Percentiles rank a stretch among this genome's conserved stretches.
Evolutionary conservation across 1,140 invertebrate species (phyloP).

Genomic region (Drosophila persimilis): DNA sequence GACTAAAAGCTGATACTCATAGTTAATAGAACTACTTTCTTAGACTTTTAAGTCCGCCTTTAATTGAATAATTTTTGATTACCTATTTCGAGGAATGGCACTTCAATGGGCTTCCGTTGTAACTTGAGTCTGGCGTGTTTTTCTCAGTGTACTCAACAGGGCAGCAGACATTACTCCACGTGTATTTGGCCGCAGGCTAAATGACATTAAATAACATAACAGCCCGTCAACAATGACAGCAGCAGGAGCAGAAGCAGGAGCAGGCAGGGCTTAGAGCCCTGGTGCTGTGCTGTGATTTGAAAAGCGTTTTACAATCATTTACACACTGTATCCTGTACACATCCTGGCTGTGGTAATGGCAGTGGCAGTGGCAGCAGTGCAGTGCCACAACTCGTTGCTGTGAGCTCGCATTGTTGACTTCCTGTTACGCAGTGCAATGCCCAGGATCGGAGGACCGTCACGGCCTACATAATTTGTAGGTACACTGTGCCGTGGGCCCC

Average conservation of each 20-base stretch:
- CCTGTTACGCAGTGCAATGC: constrained; percentile 56
- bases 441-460: constrained; percentile 14
- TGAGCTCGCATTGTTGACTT: constrained; percentile 65
- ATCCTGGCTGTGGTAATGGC: constrained; percentile 39
- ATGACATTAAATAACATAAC: constrained; percentile 74
- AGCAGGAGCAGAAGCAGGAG: constrained; percentile 14
- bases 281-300: constrained; percentile 57
- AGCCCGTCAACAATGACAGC: constrained; percentile 45
- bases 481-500: constrained; percentile 43
- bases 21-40: no score
- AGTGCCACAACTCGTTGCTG: constrained; percentile 39
- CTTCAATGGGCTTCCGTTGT: no score
- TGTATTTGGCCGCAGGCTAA: constrained; percentile 75
- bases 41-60: no score
- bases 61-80: no score
- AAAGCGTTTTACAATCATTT: constrained; percentile 79
- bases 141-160: not conserved
- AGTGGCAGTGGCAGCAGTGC: constrained; percentile 17
- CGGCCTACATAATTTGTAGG: constrained; percentile 76
- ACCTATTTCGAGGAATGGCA: no score
- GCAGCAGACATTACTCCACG: constrained; percentile 15
- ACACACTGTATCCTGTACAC: constrained; percentile 73
- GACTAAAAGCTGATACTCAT: no score
- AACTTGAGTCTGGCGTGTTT: not conserved
- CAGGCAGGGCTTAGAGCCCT: not conserved